Conservation (phyloP, 2,113 vertebrate genomes). For the Myotis davidii region DNA sequence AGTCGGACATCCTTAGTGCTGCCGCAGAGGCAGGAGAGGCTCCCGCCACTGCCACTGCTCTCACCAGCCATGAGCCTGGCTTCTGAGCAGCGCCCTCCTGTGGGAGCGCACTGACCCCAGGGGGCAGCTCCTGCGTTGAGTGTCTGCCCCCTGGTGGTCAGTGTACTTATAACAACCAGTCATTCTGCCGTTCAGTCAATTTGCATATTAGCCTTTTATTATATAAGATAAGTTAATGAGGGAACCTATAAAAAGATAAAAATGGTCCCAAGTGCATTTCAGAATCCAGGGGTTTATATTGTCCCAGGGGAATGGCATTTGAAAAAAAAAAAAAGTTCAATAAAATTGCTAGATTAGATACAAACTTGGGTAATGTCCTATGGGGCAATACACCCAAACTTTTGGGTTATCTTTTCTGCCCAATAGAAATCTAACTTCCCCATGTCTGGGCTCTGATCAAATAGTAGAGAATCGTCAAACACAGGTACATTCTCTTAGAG, state of each 20-base stretch:
- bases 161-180: no score
- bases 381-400: not conserved
- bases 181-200: no score
- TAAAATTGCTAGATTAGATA: slow-evolving; percentile 27
- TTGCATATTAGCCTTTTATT: no score
- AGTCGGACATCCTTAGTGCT: no score
- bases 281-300: not conserved
- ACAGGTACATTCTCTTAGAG: not conserved
- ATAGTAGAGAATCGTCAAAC: not conserved
- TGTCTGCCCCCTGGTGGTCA: no score
- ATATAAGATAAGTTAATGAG: not conserved
- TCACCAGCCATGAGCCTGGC: no score
- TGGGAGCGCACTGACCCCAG: no score
- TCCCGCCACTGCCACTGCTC: no score
- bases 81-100: no score
- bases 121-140: no score
- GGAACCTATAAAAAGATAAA: slow-evolving; percentile 42
- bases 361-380: not conserved
- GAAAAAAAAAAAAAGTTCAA: not conserved
- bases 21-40: no score
- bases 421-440: not conserved
- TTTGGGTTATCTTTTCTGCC: not conserved
- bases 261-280: slow-evolving; percentile 5
- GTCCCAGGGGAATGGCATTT: not conserved
- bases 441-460: not conserved